These are phyloP conservation scores for Centropus bengalensis DNA, from an alignment of 2,113 vertebrate species.

Conservation along the genomic window DNA sequence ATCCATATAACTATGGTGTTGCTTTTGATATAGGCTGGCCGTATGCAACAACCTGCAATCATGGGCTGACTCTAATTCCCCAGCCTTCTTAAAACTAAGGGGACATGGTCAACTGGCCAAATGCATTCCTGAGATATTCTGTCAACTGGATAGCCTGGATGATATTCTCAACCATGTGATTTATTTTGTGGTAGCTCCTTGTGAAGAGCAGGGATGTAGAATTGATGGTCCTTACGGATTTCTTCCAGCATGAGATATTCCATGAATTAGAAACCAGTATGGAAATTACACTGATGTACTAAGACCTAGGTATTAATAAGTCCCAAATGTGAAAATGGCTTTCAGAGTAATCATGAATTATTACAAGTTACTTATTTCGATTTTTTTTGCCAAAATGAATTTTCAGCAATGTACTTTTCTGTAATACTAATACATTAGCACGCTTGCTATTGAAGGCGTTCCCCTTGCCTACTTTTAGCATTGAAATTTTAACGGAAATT, in stretches of 20 bases:
- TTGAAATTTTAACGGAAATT: not conserved
- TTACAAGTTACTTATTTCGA: not conserved
- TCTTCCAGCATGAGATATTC: not conserved
- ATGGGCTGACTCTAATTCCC: not conserved
- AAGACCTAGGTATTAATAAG: not conserved
- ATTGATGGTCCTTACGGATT: not conserved
- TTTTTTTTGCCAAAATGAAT: not conserved
- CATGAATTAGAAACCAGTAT: not conserved
- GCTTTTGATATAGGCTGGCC: not conserved
- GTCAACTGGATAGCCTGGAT: not conserved
- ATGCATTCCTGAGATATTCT: not conserved
- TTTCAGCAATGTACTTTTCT: not conserved
- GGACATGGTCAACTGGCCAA: not conserved
- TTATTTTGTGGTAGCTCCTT: not conserved
- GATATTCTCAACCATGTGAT: accelerated
- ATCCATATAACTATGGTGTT: not conserved
- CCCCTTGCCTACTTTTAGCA: not conserved
- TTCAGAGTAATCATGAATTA: not conserved
- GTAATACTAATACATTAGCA: not conserved
- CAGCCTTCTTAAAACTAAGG: not conserved
- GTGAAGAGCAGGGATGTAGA: not conserved
- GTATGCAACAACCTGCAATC: not conserved
- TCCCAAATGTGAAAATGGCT: not conserved
- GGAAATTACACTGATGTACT: not conserved
- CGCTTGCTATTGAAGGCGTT: not conserved